Conservation (phyloP, 1,140 invertebrate species). For the Ephestia elutella region DNA sequence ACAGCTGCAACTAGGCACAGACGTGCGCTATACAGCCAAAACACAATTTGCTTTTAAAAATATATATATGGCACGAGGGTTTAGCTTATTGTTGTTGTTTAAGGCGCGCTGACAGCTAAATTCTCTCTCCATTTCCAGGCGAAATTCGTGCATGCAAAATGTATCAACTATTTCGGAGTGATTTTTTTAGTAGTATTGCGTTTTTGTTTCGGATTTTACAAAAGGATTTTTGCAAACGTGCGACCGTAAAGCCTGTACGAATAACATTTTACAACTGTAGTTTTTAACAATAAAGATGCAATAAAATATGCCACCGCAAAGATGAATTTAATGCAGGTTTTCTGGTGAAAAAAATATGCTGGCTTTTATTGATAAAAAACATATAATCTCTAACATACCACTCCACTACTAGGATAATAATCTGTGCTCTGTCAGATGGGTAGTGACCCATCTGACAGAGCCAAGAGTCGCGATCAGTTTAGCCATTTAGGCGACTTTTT, state of each 20-base stretch:
- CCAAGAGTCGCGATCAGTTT: too few species aligned
- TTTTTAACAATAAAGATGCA: not conserved
- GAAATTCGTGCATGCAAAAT: not conserved
- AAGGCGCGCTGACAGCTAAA: not conserved
- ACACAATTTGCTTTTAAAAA: conserved; percentile 1
- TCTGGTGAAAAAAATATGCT: too few species aligned
- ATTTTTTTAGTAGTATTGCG: not conserved
- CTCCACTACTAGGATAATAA: too few species aligned
- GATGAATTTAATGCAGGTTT: too few species aligned
- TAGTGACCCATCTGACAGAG: too few species aligned
- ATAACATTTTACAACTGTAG: not conserved
- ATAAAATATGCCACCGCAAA: too few species aligned
- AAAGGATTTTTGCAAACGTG: not conserved
- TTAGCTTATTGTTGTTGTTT: not conserved
- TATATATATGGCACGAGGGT: not conserved
- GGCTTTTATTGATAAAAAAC: too few species aligned
- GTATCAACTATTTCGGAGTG: not conserved
- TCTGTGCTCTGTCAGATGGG: too few species aligned
- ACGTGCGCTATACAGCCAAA: not conserved
- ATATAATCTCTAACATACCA: too few species aligned
- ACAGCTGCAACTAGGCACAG: not conserved
- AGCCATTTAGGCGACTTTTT: too few species aligned
- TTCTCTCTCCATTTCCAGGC: not conserved
- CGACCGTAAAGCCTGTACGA: not conserved
- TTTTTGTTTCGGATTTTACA: conserved; percentile 7